Evolutionary conservation across 2,113 vertebrate genomes (phyloP).

Genomic region (Spilogale gracilis): DNA sequence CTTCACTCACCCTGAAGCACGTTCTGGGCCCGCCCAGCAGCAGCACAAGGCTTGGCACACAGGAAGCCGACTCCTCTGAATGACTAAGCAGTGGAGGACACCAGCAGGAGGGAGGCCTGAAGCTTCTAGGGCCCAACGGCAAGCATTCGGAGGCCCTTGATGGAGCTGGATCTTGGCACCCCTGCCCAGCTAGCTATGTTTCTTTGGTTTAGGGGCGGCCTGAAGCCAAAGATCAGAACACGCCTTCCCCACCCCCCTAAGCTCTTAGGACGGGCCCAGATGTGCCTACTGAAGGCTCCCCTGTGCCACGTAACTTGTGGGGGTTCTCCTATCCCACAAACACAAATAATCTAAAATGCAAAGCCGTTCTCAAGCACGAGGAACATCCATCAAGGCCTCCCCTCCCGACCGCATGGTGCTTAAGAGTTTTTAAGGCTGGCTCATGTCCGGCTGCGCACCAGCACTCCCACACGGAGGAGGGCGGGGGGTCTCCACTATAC

Average conservation of each 20-base stretch:
- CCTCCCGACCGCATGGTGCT: accelerated
- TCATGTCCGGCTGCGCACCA: neutral
- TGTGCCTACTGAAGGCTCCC: neutral
- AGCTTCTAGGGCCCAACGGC: neutral
- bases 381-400: neutral
- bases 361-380: neutral
- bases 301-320: neutral
- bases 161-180: neutral
- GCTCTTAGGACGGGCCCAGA: neutral
- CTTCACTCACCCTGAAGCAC: neutral
- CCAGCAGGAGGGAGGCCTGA: neutral
- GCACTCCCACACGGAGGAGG: neutral
- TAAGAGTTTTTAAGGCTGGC: neutral
- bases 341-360: neutral
- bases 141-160: neutral
- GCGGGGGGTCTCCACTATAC: no score
- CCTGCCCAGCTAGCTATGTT: neutral
- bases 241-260: neutral
- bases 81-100: neutral
- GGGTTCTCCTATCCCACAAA: neutral
- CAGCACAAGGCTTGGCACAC: neutral
- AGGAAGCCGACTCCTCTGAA: neutral
- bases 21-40: neutral
- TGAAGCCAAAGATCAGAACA: neutral
- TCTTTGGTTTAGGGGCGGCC: slow-evolving; percentile 35